Conservation (phyloP, 2,888 invertebrate genomes). For the Thelaira solivaga region DNA sequence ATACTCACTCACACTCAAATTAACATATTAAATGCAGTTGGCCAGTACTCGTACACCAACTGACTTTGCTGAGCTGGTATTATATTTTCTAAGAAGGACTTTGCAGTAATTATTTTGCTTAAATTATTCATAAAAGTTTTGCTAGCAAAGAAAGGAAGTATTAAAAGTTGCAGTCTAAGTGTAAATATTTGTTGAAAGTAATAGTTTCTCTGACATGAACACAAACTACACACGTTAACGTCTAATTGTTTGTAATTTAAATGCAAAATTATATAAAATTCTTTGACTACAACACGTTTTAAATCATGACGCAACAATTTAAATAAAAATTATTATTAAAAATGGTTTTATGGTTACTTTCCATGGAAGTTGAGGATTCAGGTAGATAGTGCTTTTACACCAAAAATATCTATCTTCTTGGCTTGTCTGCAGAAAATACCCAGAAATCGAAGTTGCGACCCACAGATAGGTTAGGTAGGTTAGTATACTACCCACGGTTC, state of each 20-base stretch:
- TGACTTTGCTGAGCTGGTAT: not conserved
- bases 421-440: too few relatives aligned
- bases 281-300: too few relatives aligned
- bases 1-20: slow-evolving; percentile 4
- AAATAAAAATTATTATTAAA: too few relatives aligned
- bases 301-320: too few relatives aligned
- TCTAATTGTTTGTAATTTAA: slow-evolving; percentile 5
- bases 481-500: too few relatives aligned
- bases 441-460: too few relatives aligned
- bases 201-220: slow-evolving; percentile 49
- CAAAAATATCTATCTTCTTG: too few relatives aligned
- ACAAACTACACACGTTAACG: not conserved
- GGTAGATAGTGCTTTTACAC: too few relatives aligned
- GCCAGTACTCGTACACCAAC: not conserved
- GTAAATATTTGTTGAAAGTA: slow-evolving; percentile 1
- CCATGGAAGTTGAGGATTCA: too few relatives aligned
- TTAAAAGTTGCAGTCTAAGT: not conserved
- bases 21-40: not conserved
- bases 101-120: not conserved
- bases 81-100: not conserved
- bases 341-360: too few relatives aligned
- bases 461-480: too few relatives aligned
- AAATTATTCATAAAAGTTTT: not conserved
- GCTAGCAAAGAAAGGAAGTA: not conserved
- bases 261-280: not conserved